These are phyloP conservation scores for Nasonovia ribisnigri DNA, from an alignment of 2,888 invertebrate genomes.

Conservation along the genomic window DNA sequence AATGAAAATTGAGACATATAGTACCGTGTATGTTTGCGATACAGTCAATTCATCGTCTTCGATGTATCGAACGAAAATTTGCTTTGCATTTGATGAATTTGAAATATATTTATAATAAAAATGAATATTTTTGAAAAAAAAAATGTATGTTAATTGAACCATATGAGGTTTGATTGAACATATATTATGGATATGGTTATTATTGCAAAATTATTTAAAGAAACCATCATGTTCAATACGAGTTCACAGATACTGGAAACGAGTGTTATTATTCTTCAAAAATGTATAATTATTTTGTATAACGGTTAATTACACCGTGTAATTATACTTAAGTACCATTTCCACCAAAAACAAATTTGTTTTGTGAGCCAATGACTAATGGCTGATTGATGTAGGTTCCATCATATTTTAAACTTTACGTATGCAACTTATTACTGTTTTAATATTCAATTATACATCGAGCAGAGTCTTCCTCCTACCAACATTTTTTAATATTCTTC, in stretches of 20 bases:
- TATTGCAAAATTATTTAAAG: not conserved
- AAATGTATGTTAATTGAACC: not conserved
- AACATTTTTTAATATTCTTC: not conserved
- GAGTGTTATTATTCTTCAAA: not conserved
- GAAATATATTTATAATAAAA: not conserved
- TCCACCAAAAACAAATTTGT: not conserved
- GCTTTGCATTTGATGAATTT: not conserved
- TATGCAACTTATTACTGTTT: not conserved
- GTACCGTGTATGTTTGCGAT: not conserved
- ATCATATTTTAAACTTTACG: not conserved
- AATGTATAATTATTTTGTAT: not conserved
- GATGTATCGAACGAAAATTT: not conserved
- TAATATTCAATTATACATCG: not conserved
- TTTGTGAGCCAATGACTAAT: not conserved
- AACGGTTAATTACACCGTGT: not conserved
- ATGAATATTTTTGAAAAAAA: not conserved
- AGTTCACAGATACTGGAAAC: not conserved
- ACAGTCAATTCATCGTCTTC: not conserved
- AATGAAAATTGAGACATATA: not conserved
- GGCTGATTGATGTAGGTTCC: not conserved
- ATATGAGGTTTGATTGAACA: not conserved
- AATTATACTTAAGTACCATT: not conserved
- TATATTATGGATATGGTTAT: not conserved
- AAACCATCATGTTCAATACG: not conserved
- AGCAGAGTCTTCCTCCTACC: not conserved